A percentile compares a stretch with the other conserved stretches of the same genome.
Evolutionary conservation across 1,140 invertebrate genomes (phyloP).

Genomic region (Dendroctonus valens): DNA sequence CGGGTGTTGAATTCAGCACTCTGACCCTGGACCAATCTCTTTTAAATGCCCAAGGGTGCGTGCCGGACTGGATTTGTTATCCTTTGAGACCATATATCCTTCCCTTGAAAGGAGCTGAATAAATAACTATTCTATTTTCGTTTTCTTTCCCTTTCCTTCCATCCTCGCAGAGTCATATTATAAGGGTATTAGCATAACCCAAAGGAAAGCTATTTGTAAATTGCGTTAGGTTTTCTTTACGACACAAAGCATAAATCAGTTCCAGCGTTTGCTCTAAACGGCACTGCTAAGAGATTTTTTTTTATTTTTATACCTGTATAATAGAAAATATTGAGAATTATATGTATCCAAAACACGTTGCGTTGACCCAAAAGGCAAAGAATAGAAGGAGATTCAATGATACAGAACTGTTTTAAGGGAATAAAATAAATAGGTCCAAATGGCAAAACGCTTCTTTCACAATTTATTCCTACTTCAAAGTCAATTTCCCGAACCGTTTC

Average conservation of each 20-base stretch:
- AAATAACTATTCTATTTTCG: conserved; percentile 37
- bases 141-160: conserved; percentile 24
- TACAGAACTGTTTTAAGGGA: too few relatives aligned
- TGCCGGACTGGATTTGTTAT: conserved; percentile 35
- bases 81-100: conserved; percentile 36
- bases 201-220: conserved; percentile 35
- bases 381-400: too few relatives aligned
- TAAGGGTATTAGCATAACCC: conserved; percentile 35
- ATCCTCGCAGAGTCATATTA: conserved; percentile 27
- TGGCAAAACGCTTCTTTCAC: neutral
- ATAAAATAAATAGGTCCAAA: too few relatives aligned
- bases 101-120: conserved; percentile 29
- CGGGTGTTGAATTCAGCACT: conserved; percentile 29
- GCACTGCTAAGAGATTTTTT: neutral
- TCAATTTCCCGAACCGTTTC: neutral
- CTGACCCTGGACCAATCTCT: conserved; percentile 33
- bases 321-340: too few relatives aligned
- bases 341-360: too few relatives aligned
- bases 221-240: conserved; percentile 28
- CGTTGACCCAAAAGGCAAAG: too few relatives aligned
- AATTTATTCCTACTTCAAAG: conserved; percentile 3
- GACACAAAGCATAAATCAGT: conserved; percentile 24
- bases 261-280: neutral
- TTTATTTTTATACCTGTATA: too few relatives aligned
- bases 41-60: conserved; percentile 36